A percentile compares a stretch with the other conserved stretches of the same genome.
Evolutionary conservation across 1,140 invertebrate species (phyloP).

Genomic region (Campoletis sonorensis): DNA sequence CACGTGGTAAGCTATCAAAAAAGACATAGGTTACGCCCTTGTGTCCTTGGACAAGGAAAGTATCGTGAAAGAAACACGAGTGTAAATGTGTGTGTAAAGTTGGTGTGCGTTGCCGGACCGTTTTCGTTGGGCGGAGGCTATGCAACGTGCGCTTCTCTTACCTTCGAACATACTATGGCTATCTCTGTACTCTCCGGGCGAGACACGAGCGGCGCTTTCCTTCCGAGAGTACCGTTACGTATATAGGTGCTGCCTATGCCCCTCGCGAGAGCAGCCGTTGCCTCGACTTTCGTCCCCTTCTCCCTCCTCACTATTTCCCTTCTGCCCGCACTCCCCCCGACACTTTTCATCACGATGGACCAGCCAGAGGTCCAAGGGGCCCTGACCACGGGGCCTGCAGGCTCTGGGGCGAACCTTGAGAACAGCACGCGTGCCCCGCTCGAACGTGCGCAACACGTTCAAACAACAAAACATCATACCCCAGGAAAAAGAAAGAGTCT

Average conservation of each 20-base stretch:
- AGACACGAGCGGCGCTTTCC: slow-evolving; percentile 52
- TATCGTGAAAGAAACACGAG: not conserved
- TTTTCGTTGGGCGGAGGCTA: slow-evolving; percentile 54
- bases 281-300: not conserved
- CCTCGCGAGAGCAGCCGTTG: slow-evolving; percentile 30
- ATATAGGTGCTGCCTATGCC: not conserved
- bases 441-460: not conserved
- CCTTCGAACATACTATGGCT: slow-evolving; percentile 36
- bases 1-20: too few species aligned
- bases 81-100: not conserved
- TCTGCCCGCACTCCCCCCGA: not conserved
- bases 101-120: slow-evolving; percentile 33
- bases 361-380: slow-evolving; percentile 45
- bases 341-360: not conserved
- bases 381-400: slow-evolving; percentile 52
- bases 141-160: slow-evolving; percentile 44
- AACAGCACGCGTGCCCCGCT: slow-evolving; percentile 52
- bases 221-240: slow-evolving; percentile 54
- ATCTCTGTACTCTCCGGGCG: slow-evolving; percentile 24
- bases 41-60: not conserved
- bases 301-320: not conserved
- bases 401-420: slow-evolving; percentile 55
- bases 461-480: not conserved
- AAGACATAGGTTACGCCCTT: not conserved
- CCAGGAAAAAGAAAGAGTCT: not conserved